phyloP scores from a whole-genome alignment of 2,888 invertebrate species.

The Homarus gammarus region DNA sequence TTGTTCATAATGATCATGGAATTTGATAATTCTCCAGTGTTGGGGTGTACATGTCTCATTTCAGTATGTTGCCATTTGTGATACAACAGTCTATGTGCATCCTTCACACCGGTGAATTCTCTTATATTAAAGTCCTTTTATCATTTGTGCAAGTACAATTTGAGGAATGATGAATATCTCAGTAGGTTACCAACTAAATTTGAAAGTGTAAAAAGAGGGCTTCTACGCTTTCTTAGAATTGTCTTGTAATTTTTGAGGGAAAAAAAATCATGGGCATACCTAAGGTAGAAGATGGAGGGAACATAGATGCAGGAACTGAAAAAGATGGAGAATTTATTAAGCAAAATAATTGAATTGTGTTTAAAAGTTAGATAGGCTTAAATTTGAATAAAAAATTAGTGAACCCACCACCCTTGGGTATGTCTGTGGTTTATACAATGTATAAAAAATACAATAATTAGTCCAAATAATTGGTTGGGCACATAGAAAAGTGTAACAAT shows the following conservation, averaged over 20 bases:
- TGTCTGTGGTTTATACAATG: slow-evolving; percentile 55
- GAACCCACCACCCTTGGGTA: slow-evolving; percentile 35
- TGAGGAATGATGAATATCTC: slow-evolving; percentile 6
- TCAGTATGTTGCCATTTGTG: slow-evolving; percentile 15
- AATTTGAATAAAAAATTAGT: not conserved
- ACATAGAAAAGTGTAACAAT: slow-evolving; percentile 60
- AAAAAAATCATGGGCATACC: slow-evolving; percentile 44
- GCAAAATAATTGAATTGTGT: not conserved
- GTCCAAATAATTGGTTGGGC: slow-evolving; percentile 63
- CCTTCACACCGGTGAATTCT: not conserved
- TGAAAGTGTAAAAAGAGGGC: slow-evolving; percentile 23
- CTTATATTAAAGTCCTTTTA: not conserved
- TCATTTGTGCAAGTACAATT: slow-evolving; percentile 25
- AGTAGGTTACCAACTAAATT: slow-evolving; percentile 20
- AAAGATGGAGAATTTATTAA: not conserved
- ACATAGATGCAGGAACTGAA: not conserved
- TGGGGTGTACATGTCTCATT: not conserved
- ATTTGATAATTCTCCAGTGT: not conserved
- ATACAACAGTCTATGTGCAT: not conserved
- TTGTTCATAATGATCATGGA: slow-evolving; percentile 21
- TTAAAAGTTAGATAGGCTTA: not conserved
- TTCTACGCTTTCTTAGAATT: slow-evolving; percentile 4
- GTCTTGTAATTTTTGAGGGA: slow-evolving; percentile 22
- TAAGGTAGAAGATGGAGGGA: not conserved
- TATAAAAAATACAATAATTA: slow-evolving; percentile 36